These are phyloP conservation scores for Azorinus chamasolen DNA, from an alignment of 2,888 invertebrate species.

Conservation along the genomic window DNA sequence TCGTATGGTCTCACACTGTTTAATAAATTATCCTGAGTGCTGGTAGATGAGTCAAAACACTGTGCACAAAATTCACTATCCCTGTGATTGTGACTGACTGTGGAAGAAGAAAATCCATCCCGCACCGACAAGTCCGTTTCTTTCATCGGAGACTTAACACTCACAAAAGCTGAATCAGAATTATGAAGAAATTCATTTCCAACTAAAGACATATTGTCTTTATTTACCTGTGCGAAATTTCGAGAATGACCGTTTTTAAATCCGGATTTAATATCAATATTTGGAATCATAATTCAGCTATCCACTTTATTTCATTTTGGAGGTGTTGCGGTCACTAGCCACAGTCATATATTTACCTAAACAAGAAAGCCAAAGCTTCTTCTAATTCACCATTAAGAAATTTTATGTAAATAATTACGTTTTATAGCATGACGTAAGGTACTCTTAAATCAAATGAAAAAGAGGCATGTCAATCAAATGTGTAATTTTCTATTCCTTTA, in stretches of 20 bases:
- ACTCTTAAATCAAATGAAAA: slow-evolving; percentile 12
- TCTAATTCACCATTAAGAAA: slow-evolving; percentile 24
- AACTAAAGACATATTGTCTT: slow-evolving; percentile 27
- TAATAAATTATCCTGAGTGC: slow-evolving; percentile 59
- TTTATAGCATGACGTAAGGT: slow-evolving; percentile 18
- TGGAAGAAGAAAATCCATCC: slow-evolving; percentile 1
- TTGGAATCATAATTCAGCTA: background rate
- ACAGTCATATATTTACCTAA: background rate
- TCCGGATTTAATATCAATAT: background rate
- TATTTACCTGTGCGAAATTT: background rate
- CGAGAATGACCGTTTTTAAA: background rate
- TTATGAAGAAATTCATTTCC: slow-evolving; percentile 41
- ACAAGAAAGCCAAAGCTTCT: background rate
- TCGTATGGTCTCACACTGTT: slow-evolving; percentile 57
- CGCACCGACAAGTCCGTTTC: slow-evolving; percentile 15
- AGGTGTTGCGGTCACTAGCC: background rate
- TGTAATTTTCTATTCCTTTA: too few relatives aligned
- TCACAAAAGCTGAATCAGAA: slow-evolving; percentile 49
- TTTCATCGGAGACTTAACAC: slow-evolving; percentile 38
- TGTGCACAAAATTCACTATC: slow-evolving; percentile 52
- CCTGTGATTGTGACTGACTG: slow-evolving; percentile 8
- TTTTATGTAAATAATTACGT: slow-evolving; percentile 3
- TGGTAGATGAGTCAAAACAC: slow-evolving; percentile 49
- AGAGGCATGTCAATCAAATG: slow-evolving; percentile 50
- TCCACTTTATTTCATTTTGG: background rate